Percentiles rank a stretch among this genome's conserved stretches.
Evolutionary conservation across 2,888 invertebrate species (phyloP).

Genomic region (Volucella inanis): DNA sequence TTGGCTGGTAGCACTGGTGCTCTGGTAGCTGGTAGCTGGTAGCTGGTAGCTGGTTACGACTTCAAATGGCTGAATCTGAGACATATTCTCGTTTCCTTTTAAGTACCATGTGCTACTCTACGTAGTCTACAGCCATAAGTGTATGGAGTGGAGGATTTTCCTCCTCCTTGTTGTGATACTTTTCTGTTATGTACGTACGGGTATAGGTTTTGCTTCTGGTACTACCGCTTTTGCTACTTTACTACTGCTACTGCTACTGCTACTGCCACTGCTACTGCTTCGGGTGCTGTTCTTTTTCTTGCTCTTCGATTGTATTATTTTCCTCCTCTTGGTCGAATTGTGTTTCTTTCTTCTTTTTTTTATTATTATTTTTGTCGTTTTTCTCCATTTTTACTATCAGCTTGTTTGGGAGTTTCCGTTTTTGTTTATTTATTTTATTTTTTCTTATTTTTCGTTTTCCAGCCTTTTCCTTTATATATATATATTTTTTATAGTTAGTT

Average conservation of each 20-base stretch:
- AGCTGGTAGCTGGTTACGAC: constrained; percentile 9
- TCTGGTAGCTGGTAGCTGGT: neutral
- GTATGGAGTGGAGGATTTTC: constrained; percentile 73
- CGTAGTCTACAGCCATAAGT: constrained; percentile 55
- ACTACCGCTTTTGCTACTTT: neutral
- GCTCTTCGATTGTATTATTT: constrained; percentile 70
- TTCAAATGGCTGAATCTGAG: constrained; percentile 22
- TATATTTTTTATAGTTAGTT: constrained; percentile 11
- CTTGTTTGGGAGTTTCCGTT: constrained; percentile 67
- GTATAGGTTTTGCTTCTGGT: no score
- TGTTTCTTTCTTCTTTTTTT: constrained; percentile 22
- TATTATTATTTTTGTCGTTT: constrained; percentile 29
- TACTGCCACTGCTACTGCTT: constrained; percentile 35
- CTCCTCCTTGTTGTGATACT: constrained; percentile 25
- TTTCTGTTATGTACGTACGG: neutral
- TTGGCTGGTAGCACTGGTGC: neutral
- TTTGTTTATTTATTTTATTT: constrained; percentile 36
- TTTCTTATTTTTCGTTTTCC: constrained; percentile 63
- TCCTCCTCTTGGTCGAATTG: constrained; percentile 56
- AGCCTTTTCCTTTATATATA: constrained; percentile 63
- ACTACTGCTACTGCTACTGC: constrained; percentile 8
- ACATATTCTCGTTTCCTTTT: constrained; percentile 61
- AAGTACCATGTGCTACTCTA: constrained; percentile 62
- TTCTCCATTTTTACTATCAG: constrained; percentile 70
- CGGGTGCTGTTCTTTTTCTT: constrained; percentile 58